Evolutionary conservation across 1,140 invertebrate genomes (phyloP).

Genomic region (Caerostris extrusa): DNA sequence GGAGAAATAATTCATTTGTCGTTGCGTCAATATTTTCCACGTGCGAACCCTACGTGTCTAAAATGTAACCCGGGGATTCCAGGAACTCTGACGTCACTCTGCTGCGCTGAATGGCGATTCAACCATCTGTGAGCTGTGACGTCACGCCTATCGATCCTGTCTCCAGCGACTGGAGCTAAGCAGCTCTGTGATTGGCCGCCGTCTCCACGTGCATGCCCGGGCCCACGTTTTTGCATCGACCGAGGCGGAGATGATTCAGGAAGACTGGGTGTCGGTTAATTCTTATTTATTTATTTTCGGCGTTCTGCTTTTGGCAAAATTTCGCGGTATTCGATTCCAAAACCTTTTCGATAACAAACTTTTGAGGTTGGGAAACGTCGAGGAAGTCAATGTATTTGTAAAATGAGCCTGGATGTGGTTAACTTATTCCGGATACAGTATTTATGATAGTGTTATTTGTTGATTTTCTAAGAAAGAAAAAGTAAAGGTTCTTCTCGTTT

Average conservation of each 20-base stretch:
- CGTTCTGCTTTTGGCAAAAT: neutral
- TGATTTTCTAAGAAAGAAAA: neutral
- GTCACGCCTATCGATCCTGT: constrained; percentile 51
- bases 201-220: constrained; percentile 50
- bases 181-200: neutral
- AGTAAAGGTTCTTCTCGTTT: neutral
- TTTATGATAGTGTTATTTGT: neutral
- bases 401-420: neutral
- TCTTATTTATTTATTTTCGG: neutral
- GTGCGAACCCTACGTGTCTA: constrained; percentile 30
- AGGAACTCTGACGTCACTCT: constrained; percentile 55
- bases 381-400: neutral
- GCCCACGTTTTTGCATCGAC: constrained; percentile 19
- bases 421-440: neutral
- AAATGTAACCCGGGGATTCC: constrained; percentile 33
- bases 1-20: constrained; percentile 47
- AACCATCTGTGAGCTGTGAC: constrained; percentile 46
- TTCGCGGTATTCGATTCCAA: neutral
- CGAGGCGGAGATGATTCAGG: constrained; percentile 20
- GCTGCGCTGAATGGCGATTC: constrained; percentile 49
- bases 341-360: neutral
- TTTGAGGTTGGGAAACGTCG: neutral
- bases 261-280: neutral
- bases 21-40: constrained; percentile 57
- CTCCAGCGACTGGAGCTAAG: constrained; percentile 1